Conservation (phyloP, 1,140 invertebrate genomes). For the Plectus sambesii region DNA sequence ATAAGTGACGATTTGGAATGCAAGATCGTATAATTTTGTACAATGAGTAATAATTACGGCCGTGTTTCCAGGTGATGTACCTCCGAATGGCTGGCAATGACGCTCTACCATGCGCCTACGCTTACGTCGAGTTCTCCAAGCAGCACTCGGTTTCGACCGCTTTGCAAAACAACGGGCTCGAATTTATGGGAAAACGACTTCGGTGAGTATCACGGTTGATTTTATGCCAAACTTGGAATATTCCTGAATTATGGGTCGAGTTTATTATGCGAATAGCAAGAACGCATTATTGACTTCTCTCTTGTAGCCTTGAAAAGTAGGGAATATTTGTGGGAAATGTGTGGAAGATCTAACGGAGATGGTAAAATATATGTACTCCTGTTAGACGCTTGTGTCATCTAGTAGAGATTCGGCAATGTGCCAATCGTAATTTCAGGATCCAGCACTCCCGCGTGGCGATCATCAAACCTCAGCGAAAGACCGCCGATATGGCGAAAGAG, state of each 20-base stretch:
- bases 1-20: no score
- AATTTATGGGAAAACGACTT: conserved; percentile 56
- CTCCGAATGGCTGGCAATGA: conserved; percentile 76
- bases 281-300: conserved; percentile 14
- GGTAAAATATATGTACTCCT: no score
- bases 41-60: no score
- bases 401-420: not conserved
- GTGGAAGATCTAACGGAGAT: conserved; percentile 2
- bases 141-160: conserved; percentile 75
- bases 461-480: conserved; percentile 43
- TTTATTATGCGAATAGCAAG: no score
- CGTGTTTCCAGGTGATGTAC: conserved; percentile 85
- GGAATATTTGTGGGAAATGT: no score
- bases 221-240: conserved; percentile 2
- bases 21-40: no score
- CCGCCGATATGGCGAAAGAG: conserved; percentile 42
- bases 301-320: not conserved
- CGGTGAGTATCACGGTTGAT: conserved; percentile 40
- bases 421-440: conserved; percentile 30
- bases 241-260: conserved; percentile 2
- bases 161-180: conserved; percentile 66
- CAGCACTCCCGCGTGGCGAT: conserved; percentile 44
- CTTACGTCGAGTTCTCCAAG: conserved; percentile 83
- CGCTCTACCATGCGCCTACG: conserved; percentile 57
- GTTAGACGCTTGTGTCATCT: no score